Conservation (phyloP, 1,140 invertebrate species). For the Harlomillsia oculata region DNA sequence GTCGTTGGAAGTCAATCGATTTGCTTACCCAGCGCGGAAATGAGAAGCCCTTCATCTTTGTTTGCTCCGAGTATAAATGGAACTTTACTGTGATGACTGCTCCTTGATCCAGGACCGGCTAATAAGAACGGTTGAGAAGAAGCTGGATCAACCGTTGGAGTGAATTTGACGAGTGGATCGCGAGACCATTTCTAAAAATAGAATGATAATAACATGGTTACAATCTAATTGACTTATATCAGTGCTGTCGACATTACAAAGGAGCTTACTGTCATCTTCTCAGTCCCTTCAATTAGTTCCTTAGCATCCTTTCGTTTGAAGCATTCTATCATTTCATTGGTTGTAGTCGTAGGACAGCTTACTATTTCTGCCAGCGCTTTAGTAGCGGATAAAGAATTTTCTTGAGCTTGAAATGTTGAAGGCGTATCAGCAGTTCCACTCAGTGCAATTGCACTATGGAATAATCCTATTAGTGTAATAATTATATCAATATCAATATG, state of each 20-base stretch:
- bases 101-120: not conserved
- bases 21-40: not conserved
- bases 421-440: not conserved
- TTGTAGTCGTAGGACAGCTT: not conserved
- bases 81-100: not conserved
- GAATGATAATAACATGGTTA: too few relatives aligned
- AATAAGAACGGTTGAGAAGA: not conserved
- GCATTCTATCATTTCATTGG: not conserved
- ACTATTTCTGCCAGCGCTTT: not conserved
- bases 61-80: not conserved
- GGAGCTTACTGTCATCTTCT: not conserved
- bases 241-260: too few relatives aligned
- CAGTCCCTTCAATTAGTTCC: not conserved
- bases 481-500: not conserved
- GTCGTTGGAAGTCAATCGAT: too few relatives aligned
- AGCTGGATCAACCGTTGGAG: not conserved
- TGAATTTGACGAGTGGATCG: not conserved
- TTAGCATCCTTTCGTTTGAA: not conserved
- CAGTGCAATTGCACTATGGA: not conserved
- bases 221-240: too few relatives aligned
- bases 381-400: not conserved
- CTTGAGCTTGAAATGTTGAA: not conserved
- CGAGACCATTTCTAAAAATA: not conserved
- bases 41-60: not conserved
- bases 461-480: not conserved